Percentiles rank a stretch among this genome's conserved stretches.
Evolutionary conservation across 2,888 invertebrate genomes (phyloP).

Genomic region (Chrysolina americana): DNA sequence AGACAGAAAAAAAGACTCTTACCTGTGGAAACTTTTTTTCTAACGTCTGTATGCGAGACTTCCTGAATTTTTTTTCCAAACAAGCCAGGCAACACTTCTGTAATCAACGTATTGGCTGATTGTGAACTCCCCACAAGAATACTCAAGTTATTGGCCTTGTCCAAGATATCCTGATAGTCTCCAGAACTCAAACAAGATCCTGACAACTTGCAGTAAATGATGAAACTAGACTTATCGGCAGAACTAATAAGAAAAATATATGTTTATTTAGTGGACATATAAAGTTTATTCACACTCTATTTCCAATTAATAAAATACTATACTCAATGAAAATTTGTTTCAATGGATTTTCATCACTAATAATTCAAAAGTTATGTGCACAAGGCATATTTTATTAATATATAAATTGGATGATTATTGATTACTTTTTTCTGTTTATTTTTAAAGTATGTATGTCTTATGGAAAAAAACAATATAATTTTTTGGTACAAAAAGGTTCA

Average conservation of each 20-base stretch:
- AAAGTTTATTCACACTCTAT: too few relatives aligned
- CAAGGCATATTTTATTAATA: too few relatives aligned
- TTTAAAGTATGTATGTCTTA: too few relatives aligned
- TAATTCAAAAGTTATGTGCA: too few relatives aligned
- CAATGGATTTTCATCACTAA: too few relatives aligned
- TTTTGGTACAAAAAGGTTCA: too few relatives aligned
- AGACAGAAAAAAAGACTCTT: not conserved
- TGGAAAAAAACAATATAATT: too few relatives aligned
- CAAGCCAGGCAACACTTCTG: constrained; percentile 30
- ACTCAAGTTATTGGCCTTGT: constrained; percentile 22
- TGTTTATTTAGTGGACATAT: too few relatives aligned
- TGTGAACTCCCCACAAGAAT: constrained; percentile 25
- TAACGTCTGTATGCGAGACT: not conserved
- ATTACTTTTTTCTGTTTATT: too few relatives aligned
- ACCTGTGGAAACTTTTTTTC: constrained; percentile 27
- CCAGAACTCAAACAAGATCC: constrained; percentile 28
- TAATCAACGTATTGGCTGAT: constrained; percentile 7
- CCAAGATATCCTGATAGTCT: constrained; percentile 9
- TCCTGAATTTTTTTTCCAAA: constrained; percentile 33
- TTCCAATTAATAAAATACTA: too few relatives aligned
- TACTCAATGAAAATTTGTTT: too few relatives aligned
- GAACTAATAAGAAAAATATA: not conserved
- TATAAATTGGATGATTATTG: too few relatives aligned
- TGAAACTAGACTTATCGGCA: constrained; percentile 11
- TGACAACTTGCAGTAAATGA: constrained; percentile 28